Conservation (phyloP, 2,888 invertebrate species). For the Amphipoea oculea region DNA sequence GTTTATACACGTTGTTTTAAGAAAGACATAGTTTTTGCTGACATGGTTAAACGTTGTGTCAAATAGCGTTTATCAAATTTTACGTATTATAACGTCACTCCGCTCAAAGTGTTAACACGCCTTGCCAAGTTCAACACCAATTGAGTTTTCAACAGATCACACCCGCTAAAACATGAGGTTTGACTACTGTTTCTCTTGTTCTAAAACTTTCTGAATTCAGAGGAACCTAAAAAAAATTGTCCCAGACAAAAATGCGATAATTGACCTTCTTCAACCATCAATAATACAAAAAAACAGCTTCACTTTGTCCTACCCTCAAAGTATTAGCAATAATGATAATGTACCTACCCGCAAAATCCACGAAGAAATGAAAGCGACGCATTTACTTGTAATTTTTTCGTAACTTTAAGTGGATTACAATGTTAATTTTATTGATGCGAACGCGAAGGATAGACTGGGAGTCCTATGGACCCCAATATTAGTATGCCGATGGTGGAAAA, state of each 20-base stretch:
- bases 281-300: conserved; percentile 6
- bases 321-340: conserved; percentile 63
- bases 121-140: background rate
- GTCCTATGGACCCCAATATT: conserved; percentile 75
- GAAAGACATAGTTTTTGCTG: too few species aligned
- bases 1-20: too few species aligned
- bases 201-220: background rate
- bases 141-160: background rate
- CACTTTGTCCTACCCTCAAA: conserved; percentile 27
- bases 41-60: too few species aligned
- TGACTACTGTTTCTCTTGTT: background rate
- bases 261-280: conserved; percentile 7
- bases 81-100: too few species aligned
- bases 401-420: conserved; percentile 88
- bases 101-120: background rate
- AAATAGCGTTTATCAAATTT: too few species aligned
- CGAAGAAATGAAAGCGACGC: conserved; percentile 63
- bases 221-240: background rate
- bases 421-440: conserved; percentile 90
- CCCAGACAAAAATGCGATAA: background rate
- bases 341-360: conserved; percentile 69
- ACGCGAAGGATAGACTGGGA: conserved; percentile 80
- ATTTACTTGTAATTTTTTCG: conserved; percentile 84
- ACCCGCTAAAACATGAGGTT: background rate
- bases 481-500: conserved; percentile 89